Evolutionary conservation across 2,797 vertebrate genomes (phyloP), one percentile per base, ranked within the genome.

Genomic region (Crax fasciolata): DNA sequence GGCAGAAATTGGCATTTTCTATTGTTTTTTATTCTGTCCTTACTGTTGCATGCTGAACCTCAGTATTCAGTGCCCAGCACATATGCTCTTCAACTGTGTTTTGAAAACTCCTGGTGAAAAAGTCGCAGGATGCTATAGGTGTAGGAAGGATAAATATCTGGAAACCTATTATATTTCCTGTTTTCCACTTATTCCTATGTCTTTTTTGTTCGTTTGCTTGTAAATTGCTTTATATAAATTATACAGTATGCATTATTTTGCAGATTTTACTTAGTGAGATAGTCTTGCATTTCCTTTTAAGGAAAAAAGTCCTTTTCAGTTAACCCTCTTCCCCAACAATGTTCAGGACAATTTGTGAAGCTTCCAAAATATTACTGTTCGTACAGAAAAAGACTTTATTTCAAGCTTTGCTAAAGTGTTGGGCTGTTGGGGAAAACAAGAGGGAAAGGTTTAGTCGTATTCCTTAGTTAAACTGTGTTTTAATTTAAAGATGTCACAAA

Each of bases 401-500:
- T 86, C 77, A 84, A 55, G 27, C 44, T 86, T 81, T 78, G 21
- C 13, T 71, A 57, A 85, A 91, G 35, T 48, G 58, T 28, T 79
- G 48, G 15, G 0, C 12, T 67, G 23, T 92, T 35, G 63, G 35
- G 63, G 62, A 73, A 93, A 82, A 73, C 17, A 11, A 66, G 77
- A 80, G 63, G 59, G 55, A 84, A 91, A 88, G 39, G 12, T 43
- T 93, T 86, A 66, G 35, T 91, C 63, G 51, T 72, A 68, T 65
- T 85, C 58, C 35, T 91, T 81, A 80, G 80, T 41, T 66, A 91
- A 89, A 72, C 70, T 74, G 32, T 89, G 51, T 62, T 95, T 95
- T 86, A 94, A 84, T 94, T 93, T 86, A 90, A 88, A 95, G 85
- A 95, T 79, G 63, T 93, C 65, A 76, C 44, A 4, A 88, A 75